phyloP scores from a whole-genome alignment of 2,888 invertebrate species.

The Antitype chi region DNA sequence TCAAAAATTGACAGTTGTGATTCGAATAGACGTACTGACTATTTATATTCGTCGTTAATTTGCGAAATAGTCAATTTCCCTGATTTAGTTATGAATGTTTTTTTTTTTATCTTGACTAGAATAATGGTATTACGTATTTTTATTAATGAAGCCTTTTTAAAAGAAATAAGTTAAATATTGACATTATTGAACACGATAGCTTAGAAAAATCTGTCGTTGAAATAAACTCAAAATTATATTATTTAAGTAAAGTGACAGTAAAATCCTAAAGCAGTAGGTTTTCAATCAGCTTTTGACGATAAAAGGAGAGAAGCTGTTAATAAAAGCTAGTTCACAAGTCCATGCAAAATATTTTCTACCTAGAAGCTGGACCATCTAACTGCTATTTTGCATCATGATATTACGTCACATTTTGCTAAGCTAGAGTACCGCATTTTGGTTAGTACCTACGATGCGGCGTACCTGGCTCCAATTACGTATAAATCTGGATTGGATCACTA shows the following conservation, averaged over 20 bases:
- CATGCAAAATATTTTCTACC: slow-evolving; percentile 35
- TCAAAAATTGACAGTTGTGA: neutral
- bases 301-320: neutral
- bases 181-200: neutral
- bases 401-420: slow-evolving; percentile 39
- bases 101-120: neutral
- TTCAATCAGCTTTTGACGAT: neutral
- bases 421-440: slow-evolving; percentile 36
- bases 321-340: slow-evolving; percentile 8
- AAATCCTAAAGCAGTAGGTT: neutral
- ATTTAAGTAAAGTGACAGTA: neutral
- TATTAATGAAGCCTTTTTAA: neutral
- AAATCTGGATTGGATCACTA: slow-evolving; percentile 38
- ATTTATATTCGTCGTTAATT: neutral
- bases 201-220: neutral
- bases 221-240: neutral
- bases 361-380: slow-evolving; percentile 11
- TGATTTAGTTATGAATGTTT: neutral
- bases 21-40: neutral
- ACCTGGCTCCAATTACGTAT: slow-evolving; percentile 41
- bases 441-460: slow-evolving; percentile 9
- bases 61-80: neutral
- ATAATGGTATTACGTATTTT: neutral
- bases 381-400: slow-evolving; percentile 41
- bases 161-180: neutral